A percentile compares a stretch with the other conserved stretches of the same genome.
These are phyloP conservation scores for Festucalex cinctus DNA, from an alignment of 2,113 vertebrate species.

Conservation along the genomic window DNA sequence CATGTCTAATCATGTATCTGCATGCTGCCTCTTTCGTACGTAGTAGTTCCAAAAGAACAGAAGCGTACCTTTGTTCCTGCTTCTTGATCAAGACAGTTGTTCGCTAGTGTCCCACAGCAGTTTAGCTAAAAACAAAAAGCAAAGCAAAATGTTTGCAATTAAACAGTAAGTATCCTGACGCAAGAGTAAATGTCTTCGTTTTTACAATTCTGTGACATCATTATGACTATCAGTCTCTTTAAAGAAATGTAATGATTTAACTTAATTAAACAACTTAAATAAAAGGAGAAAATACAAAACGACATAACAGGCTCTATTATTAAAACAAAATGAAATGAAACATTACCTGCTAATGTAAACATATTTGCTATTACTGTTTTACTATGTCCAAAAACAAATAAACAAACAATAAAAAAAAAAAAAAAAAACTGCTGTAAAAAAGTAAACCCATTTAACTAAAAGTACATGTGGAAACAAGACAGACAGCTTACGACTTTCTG, in stretches of 20 bases:
- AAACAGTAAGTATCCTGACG: not conserved
- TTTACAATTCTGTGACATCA: not conserved
- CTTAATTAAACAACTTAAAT: not conserved
- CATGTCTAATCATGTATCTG: too few species aligned
- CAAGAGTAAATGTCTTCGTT: not conserved
- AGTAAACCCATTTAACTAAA: not conserved
- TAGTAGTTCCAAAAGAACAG: not conserved
- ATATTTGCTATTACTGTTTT: not conserved
- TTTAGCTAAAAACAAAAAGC: conserved; percentile 45
- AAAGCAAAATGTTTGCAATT: conserved; percentile 1
- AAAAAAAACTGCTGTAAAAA: not conserved
- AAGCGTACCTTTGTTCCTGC: conserved; percentile 40
- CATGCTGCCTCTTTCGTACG: not conserved
- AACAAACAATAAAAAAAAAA: too few species aligned
- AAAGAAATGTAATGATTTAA: too few species aligned
- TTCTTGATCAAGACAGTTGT: conserved; percentile 32
- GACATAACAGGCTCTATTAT: not conserved
- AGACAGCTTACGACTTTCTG: conserved; percentile 56
- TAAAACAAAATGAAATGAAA: not conserved
- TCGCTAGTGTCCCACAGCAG: conserved; percentile 56
- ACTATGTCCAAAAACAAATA: too few species aligned
- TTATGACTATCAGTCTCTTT: not conserved
- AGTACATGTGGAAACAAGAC: not conserved
- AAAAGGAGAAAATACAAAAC: not conserved
- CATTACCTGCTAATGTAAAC: not conserved